phyloP scores from a whole-genome alignment of 2,113 vertebrate genomes.

The Amazona vittata region DNA sequence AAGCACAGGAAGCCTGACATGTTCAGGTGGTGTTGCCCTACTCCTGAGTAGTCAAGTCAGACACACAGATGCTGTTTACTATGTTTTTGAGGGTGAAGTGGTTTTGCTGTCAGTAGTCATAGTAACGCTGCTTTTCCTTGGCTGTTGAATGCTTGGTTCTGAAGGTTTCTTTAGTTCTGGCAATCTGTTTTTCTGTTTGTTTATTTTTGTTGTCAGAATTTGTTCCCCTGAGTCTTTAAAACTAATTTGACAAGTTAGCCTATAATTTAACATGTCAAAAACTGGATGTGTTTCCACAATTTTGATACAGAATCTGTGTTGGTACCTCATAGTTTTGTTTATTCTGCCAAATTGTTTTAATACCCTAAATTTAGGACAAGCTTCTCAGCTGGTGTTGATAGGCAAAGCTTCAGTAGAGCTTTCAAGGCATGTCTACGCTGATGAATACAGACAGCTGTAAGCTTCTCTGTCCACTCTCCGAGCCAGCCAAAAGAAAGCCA shows the following conservation, averaged over 20 bases:
- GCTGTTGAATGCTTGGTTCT: not conserved
- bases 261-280: slow-evolving; percentile 35
- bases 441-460: not conserved
- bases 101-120: slow-evolving; percentile 24
- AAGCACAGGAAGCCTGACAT: not conserved
- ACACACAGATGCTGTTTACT: not conserved
- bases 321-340: not conserved
- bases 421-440: not conserved
- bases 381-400: slow-evolving; percentile 18
- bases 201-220: slow-evolving; percentile 20
- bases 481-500: not conserved
- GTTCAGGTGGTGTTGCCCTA: not conserved
- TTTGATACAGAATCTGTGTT: not conserved
- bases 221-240: not conserved
- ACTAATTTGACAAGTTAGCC: slow-evolving; percentile 16
- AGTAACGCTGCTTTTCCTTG: not conserved
- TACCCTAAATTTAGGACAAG: not conserved
- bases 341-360: slow-evolving; percentile 35
- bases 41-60: not conserved
- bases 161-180: not conserved
- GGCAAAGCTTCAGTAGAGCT: not conserved
- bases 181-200: slow-evolving; percentile 3
- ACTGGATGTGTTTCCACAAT: not conserved
- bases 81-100: not conserved
- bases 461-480: not conserved